A percentile compares a stretch with the other conserved stretches of the same genome.
Evolutionary conservation across 2,113 vertebrate genomes (phyloP).

Genomic region (Xyliphius kryptos): DNA sequence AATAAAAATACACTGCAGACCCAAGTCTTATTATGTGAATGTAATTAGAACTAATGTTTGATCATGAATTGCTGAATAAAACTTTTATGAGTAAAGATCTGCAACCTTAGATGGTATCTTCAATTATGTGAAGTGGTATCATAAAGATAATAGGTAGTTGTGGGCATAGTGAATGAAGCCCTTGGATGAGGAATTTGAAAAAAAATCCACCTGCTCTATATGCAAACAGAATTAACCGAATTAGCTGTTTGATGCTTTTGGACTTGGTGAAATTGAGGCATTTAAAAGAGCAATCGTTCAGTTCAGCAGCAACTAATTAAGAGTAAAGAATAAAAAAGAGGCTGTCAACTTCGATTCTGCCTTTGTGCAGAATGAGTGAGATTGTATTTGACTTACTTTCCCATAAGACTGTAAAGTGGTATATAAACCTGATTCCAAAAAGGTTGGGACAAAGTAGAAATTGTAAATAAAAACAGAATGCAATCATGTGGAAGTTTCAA

Average conservation of each 20-base stretch:
- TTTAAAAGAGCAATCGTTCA: slow-evolving; percentile 48
- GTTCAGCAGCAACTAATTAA: slow-evolving; percentile 59
- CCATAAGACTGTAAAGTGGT: slow-evolving; percentile 54
- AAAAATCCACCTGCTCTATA: slow-evolving; percentile 17
- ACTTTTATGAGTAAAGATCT: slow-evolving; percentile 53
- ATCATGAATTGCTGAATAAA: slow-evolving; percentile 46
- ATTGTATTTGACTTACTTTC: slow-evolving; percentile 63
- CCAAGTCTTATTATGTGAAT: slow-evolving; percentile 43
- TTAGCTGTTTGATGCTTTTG: slow-evolving; percentile 41
- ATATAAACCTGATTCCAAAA: too few relatives aligned
- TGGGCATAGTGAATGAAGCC: slow-evolving; percentile 51
- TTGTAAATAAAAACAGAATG: too few relatives aligned
- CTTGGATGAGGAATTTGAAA: slow-evolving; percentile 38
- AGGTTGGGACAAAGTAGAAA: too few relatives aligned
- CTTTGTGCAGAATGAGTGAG: slow-evolving; percentile 56
- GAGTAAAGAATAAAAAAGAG: slow-evolving; percentile 49
- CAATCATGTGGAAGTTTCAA: too few relatives aligned
- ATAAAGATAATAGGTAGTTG: slow-evolving; percentile 56
- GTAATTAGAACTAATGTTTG: slow-evolving; percentile 41
- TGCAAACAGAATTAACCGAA: slow-evolving; percentile 41
- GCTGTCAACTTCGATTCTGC: slow-evolving; percentile 60
- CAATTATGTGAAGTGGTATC: slow-evolving; percentile 39
- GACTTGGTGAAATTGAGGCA: slow-evolving; percentile 38
- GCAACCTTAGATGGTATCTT: slow-evolving; percentile 38
- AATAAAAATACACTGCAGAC: too few relatives aligned